Conservation (phyloP, 2,797 vertebrate genomes). For the Scolopax bukidnonensis region DNA sequence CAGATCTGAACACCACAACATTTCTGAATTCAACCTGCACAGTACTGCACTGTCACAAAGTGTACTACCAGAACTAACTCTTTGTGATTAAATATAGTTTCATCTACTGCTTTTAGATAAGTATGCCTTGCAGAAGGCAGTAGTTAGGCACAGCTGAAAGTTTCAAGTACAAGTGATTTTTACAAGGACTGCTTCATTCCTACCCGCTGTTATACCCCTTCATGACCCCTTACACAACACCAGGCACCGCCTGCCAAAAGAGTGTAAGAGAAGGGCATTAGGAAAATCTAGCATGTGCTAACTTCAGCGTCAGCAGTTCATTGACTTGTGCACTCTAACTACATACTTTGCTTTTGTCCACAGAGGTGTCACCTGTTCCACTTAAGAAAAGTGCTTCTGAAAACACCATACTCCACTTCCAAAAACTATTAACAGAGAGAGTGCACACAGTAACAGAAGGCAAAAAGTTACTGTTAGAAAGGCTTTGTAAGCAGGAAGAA, state of each 20-base stretch:
- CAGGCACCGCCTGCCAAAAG: neutral
- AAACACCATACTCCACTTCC: conserved; percentile 55
- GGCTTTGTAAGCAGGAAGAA: conserved; percentile 71
- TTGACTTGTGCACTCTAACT: neutral
- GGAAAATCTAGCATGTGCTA: neutral
- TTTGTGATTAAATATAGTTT: neutral
- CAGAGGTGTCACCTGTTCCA: conserved; percentile 60
- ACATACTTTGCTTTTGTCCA: conserved; percentile 2
- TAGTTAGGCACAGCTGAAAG: neutral
- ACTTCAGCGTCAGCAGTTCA: neutral
- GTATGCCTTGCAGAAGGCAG: neutral
- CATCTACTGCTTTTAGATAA: neutral
- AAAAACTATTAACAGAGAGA: conserved; percentile 61
- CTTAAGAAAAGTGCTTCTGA: conserved; percentile 72
- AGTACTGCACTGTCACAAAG: neutral
- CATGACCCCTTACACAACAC: neutral
- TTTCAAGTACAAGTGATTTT: neutral
- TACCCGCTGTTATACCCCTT: neutral
- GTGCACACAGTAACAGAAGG: conserved; percentile 64
- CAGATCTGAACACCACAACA: neutral
- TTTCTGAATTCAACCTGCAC: neutral
- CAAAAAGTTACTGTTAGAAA: conserved; percentile 67
- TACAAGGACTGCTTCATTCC: neutral
- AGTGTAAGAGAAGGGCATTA: neutral
- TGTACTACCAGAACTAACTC: neutral